Evolutionary conservation across 92 coral and sea anemone species (phyloP).

Genomic region (Porites divaricata): DNA sequence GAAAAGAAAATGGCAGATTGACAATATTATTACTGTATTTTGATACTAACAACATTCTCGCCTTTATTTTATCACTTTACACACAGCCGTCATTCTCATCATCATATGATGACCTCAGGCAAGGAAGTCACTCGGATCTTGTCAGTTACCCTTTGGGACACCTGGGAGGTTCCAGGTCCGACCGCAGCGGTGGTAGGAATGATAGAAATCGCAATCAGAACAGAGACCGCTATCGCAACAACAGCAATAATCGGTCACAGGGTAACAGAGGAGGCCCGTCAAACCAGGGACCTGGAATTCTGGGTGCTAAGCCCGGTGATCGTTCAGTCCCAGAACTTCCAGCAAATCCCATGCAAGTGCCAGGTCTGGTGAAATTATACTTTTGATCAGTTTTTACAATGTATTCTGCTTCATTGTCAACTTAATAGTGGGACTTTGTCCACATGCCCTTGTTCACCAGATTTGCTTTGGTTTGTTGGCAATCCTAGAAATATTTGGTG

Average conservation of each 20-base stretch:
- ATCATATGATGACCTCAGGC: slow-evolving; percentile 27
- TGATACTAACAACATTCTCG: slow-evolving; percentile 26
- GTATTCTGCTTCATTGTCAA: neutral
- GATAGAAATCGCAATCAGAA: slow-evolving; percentile 51
- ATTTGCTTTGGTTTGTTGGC: neutral
- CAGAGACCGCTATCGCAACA: slow-evolving; percentile 65
- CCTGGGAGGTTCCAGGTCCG: slow-evolving; percentile 50
- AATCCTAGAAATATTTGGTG: neutral
- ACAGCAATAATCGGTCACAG: slow-evolving; percentile 47
- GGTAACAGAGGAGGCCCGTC: slow-evolving; percentile 65
- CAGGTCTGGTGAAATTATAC: slow-evolving; percentile 64
- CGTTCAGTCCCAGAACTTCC: slow-evolving; percentile 56
- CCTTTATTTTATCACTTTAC: slow-evolving; percentile 71
- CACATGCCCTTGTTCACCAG: too few species aligned
- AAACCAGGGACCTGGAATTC: slow-evolving; percentile 87
- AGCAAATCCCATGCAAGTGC: slow-evolving; percentile 52
- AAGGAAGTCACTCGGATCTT: slow-evolving; percentile 33
- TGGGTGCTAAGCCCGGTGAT: slow-evolving; percentile 95
- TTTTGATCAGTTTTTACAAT: slow-evolving; percentile 9
- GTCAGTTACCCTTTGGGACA: slow-evolving; percentile 75
- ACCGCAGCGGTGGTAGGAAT: slow-evolving; percentile 51
- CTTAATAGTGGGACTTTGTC: too few species aligned
- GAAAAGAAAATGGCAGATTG: neutral
- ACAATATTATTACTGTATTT: neutral
- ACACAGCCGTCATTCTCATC: slow-evolving; percentile 84